Conservation (phyloP, 2,113 vertebrate genomes). For the Ammospiza caudacuta region DNA sequence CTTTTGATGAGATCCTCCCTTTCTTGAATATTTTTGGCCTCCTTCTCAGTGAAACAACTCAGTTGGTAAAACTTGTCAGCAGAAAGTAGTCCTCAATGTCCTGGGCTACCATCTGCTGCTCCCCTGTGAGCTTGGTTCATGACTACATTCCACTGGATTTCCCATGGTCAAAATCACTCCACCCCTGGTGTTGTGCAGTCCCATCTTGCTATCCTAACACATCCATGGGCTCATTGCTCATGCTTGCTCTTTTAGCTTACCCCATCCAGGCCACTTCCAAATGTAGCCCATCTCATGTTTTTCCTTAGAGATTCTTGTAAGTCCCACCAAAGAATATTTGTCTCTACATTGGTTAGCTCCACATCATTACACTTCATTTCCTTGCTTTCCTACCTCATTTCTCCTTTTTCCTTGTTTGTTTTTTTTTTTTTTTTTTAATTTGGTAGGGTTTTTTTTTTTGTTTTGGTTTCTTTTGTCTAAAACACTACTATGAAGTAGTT, state of each 20-base stretch:
- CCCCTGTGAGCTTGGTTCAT: neutral
- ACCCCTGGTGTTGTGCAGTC: neutral
- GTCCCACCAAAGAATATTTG: neutral
- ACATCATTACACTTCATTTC: neutral
- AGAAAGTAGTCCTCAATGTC: neutral
- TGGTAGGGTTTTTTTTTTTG: neutral
- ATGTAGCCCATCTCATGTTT: neutral
- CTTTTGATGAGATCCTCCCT: neutral
- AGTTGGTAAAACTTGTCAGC: neutral
- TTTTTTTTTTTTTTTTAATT: neutral
- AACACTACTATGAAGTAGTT: neutral
- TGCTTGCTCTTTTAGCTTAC: neutral
- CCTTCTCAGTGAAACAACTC: neutral
- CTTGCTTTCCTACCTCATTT: neutral
- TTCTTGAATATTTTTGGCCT: neutral
- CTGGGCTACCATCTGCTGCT: neutral
- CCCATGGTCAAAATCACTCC: neutral
- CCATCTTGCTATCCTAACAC: neutral
- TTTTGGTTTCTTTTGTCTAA: neutral
- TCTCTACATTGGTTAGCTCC: neutral
- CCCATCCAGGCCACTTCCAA: neutral
- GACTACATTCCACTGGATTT: neutral
- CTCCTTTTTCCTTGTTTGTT: neutral
- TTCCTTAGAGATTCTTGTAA: neutral
- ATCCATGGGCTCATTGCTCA: neutral